Conservation (phyloP, 2,888 invertebrate species). For the Dynastes grantii region DNA sequence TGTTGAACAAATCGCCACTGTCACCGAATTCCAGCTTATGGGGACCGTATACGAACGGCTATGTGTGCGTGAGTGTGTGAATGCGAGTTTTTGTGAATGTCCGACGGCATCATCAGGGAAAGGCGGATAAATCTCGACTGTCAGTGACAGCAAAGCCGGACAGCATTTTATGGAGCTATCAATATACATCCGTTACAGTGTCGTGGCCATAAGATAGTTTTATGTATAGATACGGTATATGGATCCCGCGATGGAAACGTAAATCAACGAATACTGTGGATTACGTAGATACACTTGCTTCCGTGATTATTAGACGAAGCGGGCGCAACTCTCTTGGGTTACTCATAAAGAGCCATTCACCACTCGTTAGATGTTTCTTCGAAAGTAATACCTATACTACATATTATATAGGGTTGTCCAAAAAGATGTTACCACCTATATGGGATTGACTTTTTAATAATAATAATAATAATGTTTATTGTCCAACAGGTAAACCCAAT, state of each 20-base stretch:
- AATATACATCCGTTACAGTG: conserved; percentile 70
- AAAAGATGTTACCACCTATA: no score
- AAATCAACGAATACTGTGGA: conserved; percentile 4
- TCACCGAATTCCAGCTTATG: conserved; percentile 7
- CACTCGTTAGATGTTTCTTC: no score
- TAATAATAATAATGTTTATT: no score
- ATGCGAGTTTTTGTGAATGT: conserved; percentile 49
- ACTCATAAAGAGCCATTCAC: no score
- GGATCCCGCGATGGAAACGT: background rate
- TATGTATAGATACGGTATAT: conserved; percentile 3
- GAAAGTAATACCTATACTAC: no score
- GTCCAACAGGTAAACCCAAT: no score
- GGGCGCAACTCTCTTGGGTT: no score
- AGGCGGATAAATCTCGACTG: conserved; percentile 69
- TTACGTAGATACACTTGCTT: background rate
- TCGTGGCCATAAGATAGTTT: conserved; percentile 62
- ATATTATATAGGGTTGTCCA: no score
- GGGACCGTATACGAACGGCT: background rate
- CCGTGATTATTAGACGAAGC: no score
- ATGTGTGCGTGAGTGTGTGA: conserved; percentile 10
- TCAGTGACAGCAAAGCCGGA: conserved; percentile 66
- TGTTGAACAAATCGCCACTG: conserved; percentile 37
- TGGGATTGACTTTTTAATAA: no score
- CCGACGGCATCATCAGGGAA: conserved; percentile 61
- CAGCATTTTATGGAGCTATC: conserved; percentile 69